Percentiles rank a stretch among this genome's conserved stretches.
phyloP scores from a whole-genome alignment of 2,113 vertebrate species.

The Equus quagga region DNA sequence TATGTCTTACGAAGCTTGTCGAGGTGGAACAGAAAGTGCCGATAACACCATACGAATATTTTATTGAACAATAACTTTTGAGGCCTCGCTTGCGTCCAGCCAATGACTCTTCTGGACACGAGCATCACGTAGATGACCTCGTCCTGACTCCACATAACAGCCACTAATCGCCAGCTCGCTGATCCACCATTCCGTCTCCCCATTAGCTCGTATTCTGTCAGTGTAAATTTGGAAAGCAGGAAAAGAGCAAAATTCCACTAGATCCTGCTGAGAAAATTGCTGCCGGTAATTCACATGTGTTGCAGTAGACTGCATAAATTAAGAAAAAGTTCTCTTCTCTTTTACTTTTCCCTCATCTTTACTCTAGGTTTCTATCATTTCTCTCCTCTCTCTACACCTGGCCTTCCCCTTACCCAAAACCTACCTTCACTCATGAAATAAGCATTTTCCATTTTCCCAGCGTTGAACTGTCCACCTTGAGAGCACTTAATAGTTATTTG shows the following conservation, averaged over 20 bases:
- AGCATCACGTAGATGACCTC: background rate
- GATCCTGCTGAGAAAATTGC: slow-evolving; percentile 37
- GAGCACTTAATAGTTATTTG: background rate
- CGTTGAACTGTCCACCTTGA: background rate
- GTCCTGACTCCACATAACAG: background rate
- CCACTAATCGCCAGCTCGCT: background rate
- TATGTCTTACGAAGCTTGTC: background rate
- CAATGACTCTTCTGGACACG: background rate
- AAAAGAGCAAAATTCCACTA: background rate
- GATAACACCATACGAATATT: no score
- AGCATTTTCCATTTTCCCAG: background rate
- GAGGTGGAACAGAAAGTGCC: background rate
- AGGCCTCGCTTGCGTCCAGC: background rate
- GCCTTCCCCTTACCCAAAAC: background rate
- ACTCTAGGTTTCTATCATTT: background rate
- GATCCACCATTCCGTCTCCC: background rate
- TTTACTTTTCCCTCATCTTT: background rate
- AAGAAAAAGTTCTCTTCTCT: background rate
- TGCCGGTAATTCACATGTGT: background rate
- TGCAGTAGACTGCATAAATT: background rate
- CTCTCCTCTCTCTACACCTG: background rate
- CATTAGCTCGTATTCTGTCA: background rate
- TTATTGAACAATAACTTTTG: background rate
- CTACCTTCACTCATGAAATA: background rate
- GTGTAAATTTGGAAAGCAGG: background rate